Evolutionary conservation across 2,797 vertebrate genomes (phyloP).

Genomic region (Pogonophryne albipinna): DNA sequence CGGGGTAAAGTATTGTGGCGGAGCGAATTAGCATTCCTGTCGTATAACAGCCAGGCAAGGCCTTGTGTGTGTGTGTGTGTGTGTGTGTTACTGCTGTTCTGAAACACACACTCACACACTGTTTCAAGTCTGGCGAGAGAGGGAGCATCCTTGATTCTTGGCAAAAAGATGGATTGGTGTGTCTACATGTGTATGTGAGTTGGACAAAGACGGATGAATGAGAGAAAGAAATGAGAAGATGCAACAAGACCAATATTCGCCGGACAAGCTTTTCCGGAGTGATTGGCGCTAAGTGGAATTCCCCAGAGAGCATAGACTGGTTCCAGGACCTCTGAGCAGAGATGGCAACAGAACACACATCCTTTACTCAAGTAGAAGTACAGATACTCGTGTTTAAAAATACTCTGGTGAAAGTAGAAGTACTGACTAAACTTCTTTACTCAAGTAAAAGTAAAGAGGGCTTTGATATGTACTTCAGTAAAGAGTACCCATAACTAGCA

Average conservation of each 20-base stretch:
- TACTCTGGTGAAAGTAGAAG: too few relatives aligned
- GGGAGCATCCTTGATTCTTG: conserved; percentile 26
- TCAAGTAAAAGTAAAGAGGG: too few relatives aligned
- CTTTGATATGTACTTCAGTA: too few relatives aligned
- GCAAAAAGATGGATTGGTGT: conserved; percentile 20
- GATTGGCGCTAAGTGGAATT: conserved; percentile 51
- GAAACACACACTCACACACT: conserved; percentile 8
- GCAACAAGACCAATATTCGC: not conserved
- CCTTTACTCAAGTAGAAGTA: too few relatives aligned
- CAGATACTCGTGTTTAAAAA: too few relatives aligned
- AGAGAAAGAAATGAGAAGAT: conserved; percentile 1
- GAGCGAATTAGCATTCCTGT: conserved; percentile 56
- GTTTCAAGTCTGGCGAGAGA: conserved; percentile 3
- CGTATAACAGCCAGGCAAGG: conserved; percentile 36
- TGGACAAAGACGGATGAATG: conserved; percentile 39
- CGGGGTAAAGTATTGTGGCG: conserved; percentile 48
- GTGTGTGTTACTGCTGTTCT: conserved; percentile 9
- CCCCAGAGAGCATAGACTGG: conserved; percentile 15
- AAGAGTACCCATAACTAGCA: too few relatives aligned
- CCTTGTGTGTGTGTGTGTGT: too few relatives aligned
- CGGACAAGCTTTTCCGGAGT: not conserved
- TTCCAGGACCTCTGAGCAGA: not conserved
- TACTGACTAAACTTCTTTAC: too few relatives aligned
- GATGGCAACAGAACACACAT: too few relatives aligned
- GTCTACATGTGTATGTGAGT: conserved; percentile 16